Conservation (phyloP, 1,140 invertebrate species). For the Helicoverpa armigera region DNA sequence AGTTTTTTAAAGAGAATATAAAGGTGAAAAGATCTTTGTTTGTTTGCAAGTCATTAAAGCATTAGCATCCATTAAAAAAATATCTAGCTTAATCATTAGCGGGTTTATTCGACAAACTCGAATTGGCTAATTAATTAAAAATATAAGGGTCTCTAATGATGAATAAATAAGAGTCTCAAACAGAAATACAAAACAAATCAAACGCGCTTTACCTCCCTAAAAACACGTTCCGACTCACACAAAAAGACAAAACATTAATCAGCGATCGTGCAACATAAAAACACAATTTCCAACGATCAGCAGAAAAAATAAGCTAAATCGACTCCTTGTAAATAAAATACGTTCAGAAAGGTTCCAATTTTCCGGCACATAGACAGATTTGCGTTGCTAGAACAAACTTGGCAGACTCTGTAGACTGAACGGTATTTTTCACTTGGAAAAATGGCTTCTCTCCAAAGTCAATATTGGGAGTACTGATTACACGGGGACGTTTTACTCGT, state of each 20-base stretch:
- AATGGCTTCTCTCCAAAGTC: slow-evolving; percentile 57
- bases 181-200: neutral
- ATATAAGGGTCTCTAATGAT: no score
- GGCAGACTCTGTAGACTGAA: slow-evolving; percentile 52
- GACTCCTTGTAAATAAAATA: slow-evolving; percentile 55
- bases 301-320: slow-evolving; percentile 34
- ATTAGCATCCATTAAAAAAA: no score
- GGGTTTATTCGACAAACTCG: no score
- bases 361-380: slow-evolving; percentile 53
- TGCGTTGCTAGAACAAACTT: slow-evolving; percentile 55
- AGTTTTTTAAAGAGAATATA: slow-evolving; percentile 4
- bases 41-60: neutral
- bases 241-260: neutral
- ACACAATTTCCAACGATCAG: neutral
- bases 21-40: slow-evolving; percentile 17
- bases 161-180: neutral
- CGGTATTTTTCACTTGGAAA: slow-evolving; percentile 59
- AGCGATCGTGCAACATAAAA: neutral
- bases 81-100: no score
- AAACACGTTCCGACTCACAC: no score
- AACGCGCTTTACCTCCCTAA: neutral
- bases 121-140: no score
- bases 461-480: slow-evolving; percentile 42
- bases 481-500: neutral
- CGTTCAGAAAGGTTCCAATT: slow-evolving; percentile 54